Evolutionary conservation across 1,140 invertebrate species (phyloP), one percentile per base, ranked within the genome.

Genomic region (Sminthurides bifidus): DNA sequence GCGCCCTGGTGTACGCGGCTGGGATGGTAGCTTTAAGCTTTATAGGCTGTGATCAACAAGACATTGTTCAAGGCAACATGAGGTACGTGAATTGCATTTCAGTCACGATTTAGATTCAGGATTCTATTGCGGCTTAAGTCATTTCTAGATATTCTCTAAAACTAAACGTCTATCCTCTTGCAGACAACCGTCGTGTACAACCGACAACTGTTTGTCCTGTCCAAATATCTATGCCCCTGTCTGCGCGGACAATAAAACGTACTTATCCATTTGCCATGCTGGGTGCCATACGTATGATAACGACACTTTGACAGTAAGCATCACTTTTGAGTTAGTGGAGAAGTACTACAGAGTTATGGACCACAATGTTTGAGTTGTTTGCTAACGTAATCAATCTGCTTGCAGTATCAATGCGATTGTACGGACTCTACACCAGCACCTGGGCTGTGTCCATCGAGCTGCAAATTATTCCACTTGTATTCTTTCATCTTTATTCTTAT

Each of bases 241-340:
- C 12, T 93, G 89, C 66, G 85, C 85, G 38, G 71, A 72, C 23
- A 79, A 80, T 1, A 79, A 73, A 65, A 92, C 87, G 5, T 92
- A 91, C 69, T 81, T 87, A 66, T 90, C 87, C 40, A 82, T 88
- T 19, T 93, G 89, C 70, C 83, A 91, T 67, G 88, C 88, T 33
- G 89, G 89, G 21, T 93, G 90, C 68, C 54, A 54, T 40, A 27
- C 10, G 1, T 30, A 21, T 30, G 29, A 38, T 14, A 52, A 26
- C 26, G 17, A 24, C 15, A 38, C 49, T 12, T 23, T n/a, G 5
- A 17, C 30, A 31, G 48, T 50, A n/a, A 14, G 12, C 30, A 5
- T 26, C 45, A 15, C 14, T 48, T 48, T 12, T 23, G 29, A 26
- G 10, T n/a, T n/a, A n/a, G n/a, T n/a, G n/a, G n/a, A n/a, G n/a